phyloP scores from a whole-genome alignment of 2,113 vertebrate species.

The Leptobrachium leishanense region DNA sequence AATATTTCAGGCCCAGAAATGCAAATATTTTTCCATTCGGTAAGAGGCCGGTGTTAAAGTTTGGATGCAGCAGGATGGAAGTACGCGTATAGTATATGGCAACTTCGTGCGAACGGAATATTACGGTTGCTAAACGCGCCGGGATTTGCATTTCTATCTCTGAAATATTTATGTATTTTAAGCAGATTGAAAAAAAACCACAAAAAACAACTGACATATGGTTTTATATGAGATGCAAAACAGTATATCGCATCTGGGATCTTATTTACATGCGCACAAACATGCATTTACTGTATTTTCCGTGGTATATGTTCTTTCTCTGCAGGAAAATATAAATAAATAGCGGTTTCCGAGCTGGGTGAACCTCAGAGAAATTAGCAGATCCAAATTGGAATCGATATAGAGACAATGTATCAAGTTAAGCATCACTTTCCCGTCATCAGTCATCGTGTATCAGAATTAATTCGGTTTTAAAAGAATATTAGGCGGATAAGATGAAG shows the following conservation, averaged over 20 bases:
- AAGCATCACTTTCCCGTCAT: neutral
- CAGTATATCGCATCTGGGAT: neutral
- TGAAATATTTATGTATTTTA: slow-evolving; percentile 22
- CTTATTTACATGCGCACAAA: neutral
- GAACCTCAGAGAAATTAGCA: neutral
- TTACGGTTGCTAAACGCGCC: neutral
- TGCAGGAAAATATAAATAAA: neutral
- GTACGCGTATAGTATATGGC: too few species aligned
- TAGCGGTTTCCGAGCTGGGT: too few species aligned
- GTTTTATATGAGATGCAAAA: neutral
- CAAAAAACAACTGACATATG: slow-evolving; percentile 16
- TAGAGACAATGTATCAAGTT: neutral
- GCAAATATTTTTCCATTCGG: slow-evolving; percentile 17
- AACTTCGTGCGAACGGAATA: slow-evolving; percentile 10
- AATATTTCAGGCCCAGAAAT: slow-evolving; percentile 23
- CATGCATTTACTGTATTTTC: neutral
- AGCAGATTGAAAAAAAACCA: slow-evolving; percentile 1
- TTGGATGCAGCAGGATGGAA: neutral
- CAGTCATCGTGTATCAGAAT: neutral
- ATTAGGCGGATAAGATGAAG: neutral
- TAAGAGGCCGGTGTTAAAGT: neutral
- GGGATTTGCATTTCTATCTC: slow-evolving; percentile 34
- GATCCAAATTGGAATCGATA: neutral
- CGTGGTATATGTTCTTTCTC: neutral
- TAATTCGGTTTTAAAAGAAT: neutral